Evolutionary conservation across 2,797 vertebrate species (phyloP).

Genomic region (Melanotaenia maccullochi): DNA sequence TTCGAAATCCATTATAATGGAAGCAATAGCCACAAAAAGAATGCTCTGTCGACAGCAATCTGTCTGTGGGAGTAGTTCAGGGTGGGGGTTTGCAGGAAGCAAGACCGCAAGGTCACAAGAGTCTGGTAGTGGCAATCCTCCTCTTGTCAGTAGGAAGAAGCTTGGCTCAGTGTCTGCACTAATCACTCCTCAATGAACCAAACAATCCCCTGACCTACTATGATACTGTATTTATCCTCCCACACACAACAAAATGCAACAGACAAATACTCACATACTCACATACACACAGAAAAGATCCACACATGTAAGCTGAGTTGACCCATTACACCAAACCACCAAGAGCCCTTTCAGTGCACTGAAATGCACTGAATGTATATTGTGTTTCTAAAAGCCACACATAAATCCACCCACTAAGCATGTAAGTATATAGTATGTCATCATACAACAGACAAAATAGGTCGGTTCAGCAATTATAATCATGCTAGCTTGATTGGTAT

Average conservation of each 20-base stretch:
- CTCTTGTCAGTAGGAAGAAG: constrained; percentile 56
- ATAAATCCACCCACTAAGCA: constrained; percentile 48
- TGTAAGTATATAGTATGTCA: constrained; percentile 30
- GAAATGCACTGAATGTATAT: background rate
- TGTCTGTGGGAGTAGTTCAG: constrained; percentile 37
- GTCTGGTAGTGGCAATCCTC: constrained; percentile 52
- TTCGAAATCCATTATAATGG: background rate
- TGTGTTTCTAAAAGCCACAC: constrained; percentile 34
- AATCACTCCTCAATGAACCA: constrained; percentile 76
- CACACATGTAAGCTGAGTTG: constrained; percentile 34
- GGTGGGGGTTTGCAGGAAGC: constrained; percentile 22
- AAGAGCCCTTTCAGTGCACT: background rate
- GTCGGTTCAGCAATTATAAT: constrained; percentile 34
- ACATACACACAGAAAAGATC: constrained; percentile 14
- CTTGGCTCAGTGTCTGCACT: constrained; percentile 63
- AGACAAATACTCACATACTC: background rate
- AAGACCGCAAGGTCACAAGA: constrained; percentile 41
- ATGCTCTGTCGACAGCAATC: constrained; percentile 27
- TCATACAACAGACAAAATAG: constrained; percentile 36
- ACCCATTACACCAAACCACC: constrained; percentile 35
- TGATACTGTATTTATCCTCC: constrained; percentile 55
- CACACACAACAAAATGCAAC: constrained; percentile 17
- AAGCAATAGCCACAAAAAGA: constrained; percentile 34
- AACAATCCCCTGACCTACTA: constrained; percentile 77
- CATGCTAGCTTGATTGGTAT: constrained; percentile 11